These are phyloP conservation scores for Mycogona germanica DNA, from an alignment of 2,888 invertebrate genomes.

Conservation along the genomic window DNA sequence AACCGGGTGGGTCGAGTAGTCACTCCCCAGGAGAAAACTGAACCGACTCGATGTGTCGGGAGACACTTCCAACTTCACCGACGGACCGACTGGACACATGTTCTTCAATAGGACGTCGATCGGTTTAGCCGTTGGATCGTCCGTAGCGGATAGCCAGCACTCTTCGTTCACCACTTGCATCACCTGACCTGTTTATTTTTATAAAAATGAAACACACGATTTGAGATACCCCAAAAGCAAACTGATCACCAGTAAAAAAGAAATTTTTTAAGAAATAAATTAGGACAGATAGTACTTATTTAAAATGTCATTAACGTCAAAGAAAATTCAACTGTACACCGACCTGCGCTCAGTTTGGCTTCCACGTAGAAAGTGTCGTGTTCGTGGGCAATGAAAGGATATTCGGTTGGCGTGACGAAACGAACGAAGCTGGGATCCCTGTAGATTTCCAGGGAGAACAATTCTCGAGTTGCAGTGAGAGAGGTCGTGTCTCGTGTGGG, in stretches of 20 bases:
- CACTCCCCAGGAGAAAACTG: constrained; percentile 28
- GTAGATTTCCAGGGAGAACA: constrained; percentile 24
- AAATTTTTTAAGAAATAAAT: too few species aligned
- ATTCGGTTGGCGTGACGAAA: constrained; percentile 18
- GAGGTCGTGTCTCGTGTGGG: constrained; percentile 1
- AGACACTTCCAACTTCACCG: constrained; percentile 2
- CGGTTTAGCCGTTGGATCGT: constrained; percentile 16
- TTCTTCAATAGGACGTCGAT: not conserved
- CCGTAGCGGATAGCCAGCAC: constrained; percentile 30
- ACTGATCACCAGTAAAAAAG: too few species aligned
- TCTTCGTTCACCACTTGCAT: constrained; percentile 27
- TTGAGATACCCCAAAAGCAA: too few species aligned
- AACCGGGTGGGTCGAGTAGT: constrained; percentile 25
- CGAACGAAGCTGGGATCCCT: constrained; percentile 23
- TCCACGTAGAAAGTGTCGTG: constrained; percentile 27
- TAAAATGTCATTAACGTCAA: too few species aligned
- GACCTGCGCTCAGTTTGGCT: constrained; percentile 28
- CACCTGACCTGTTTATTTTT: not conserved
- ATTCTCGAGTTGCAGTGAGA: constrained; percentile 6
- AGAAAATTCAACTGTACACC: constrained; percentile 7
- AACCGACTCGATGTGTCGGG: constrained; percentile 23
- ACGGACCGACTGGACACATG: not conserved
- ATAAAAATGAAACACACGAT: too few species aligned
- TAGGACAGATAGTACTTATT: too few species aligned
- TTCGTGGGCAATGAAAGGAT: constrained; percentile 24